These are phyloP conservation scores for Azorinus chamasolen DNA, from an alignment of 2,888 invertebrate genomes.

Conservation along the genomic window DNA sequence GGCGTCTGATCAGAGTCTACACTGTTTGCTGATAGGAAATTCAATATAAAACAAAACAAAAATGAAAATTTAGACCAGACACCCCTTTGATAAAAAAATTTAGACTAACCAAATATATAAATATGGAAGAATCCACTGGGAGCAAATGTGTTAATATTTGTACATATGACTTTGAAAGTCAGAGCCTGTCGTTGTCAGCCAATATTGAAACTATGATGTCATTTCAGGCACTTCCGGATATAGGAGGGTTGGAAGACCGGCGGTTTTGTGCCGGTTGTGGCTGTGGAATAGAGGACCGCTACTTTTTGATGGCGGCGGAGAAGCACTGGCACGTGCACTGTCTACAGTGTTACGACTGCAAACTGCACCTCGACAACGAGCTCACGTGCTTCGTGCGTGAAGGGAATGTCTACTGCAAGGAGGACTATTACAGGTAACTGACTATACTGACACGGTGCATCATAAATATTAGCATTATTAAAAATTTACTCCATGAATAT, in stretches of 20 bases:
- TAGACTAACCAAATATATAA: no score
- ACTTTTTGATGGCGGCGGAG: conserved; percentile 96
- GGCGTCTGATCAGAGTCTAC: no score
- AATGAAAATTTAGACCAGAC: no score
- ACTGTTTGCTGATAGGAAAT: no score
- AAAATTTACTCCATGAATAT: no score
- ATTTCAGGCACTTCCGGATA: conserved; percentile 72
- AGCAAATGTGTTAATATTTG: no score
- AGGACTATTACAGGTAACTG: conserved; percentile 98
- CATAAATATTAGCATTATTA: background rate
- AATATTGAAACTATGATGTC: no score
- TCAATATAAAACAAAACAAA: no score
- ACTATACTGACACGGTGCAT: conserved; percentile 53
- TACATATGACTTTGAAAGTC: no score
- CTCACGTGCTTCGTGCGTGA: conserved; percentile 96
- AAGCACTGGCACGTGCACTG: conserved; percentile 97
- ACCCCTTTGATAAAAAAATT: no score
- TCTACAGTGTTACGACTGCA: conserved; percentile 94
- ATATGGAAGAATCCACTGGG: no score
- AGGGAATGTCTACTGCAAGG: conserved; percentile 97
- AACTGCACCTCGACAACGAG: conserved; percentile 95
- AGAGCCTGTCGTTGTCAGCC: no score
- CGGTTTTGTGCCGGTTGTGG: conserved; percentile 94
- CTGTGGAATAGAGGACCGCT: conserved; percentile 93
- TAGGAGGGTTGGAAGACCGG: conserved; percentile 69